These are phyloP conservation scores for honey bee (Apis mellifera) DNA, from an alignment of 1,140 invertebrate species.

Conservation along the genomic window DNA sequence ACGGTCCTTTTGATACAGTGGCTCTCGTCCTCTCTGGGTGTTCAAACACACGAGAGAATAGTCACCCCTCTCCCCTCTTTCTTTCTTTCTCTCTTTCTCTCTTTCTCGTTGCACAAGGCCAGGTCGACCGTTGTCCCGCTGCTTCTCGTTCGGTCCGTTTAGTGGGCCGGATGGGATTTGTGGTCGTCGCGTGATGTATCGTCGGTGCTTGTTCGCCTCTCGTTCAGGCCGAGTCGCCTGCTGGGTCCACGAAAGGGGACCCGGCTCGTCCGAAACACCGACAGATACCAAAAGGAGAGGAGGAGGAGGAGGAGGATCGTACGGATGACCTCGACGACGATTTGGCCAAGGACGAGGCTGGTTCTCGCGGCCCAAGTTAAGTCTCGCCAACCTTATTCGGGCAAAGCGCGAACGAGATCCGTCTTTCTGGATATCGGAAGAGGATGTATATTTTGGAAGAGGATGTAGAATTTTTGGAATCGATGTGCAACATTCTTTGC, in stretches of 20 bases:
- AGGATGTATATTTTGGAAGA: no score
- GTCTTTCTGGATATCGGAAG: no score
- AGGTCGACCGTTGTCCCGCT: constrained; percentile 33
- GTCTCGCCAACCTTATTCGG: constrained; percentile 29
- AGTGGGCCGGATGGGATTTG: constrained; percentile 62
- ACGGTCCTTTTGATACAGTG: constrained; percentile 54
- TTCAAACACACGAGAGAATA: constrained; percentile 43
- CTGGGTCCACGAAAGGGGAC: constrained; percentile 66
- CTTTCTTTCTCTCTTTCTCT: constrained; percentile 12
- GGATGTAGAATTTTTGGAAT: no score
- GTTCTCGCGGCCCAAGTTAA: constrained; percentile 22
- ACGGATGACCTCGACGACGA: constrained; percentile 47
- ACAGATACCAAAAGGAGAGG: neutral
- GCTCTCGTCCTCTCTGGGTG: constrained; percentile 43
- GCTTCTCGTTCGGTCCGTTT: constrained; percentile 36
- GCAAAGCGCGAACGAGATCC: neutral
- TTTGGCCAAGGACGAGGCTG: constrained; percentile 58
- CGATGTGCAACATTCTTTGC: no score
- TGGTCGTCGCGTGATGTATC: constrained; percentile 71
- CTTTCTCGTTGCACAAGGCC: neutral
- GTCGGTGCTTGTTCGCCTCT: constrained; percentile 55
- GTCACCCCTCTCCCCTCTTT: constrained; percentile 12
- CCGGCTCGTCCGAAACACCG: constrained; percentile 45
- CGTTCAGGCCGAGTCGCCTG: constrained; percentile 58
- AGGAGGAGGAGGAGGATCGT: neutral